Evolutionary conservation across 2,113 vertebrate species (phyloP), one percentile per base, ranked within the genome.

Genomic region (Cryptotis parvus): DNA sequence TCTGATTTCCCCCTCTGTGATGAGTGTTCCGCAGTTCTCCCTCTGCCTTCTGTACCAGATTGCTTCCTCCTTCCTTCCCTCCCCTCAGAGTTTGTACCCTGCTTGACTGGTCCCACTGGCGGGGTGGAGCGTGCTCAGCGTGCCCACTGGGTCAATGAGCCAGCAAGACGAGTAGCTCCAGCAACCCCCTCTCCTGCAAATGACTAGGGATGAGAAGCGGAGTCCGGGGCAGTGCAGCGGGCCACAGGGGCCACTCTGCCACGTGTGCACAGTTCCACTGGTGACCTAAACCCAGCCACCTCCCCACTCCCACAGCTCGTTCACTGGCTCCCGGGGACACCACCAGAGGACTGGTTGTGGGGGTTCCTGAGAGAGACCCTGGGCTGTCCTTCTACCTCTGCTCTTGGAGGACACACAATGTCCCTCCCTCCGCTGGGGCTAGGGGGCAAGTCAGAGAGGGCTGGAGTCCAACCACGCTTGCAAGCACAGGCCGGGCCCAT

Each of bases 241-340:
- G 45, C 24, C 65, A 77, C 3, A 81, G 43, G 63, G 0, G 73
- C 84, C 81, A 63, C 90, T 14, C 49, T 8, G 49, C 16, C 16
- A n/a, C n/a, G n/a, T n/a, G n/a, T n/a, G n/a, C n/a, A n/a, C n/a
- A n/a, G n/a, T n/a, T n/a, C n/a, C n/a, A n/a, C n/a, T n/a, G n/a
- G n/a, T n/a, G n/a, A n/a, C 94, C 73, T 78, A 87, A 95, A 91
- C 58, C 35, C 66, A 3, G 37, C 91, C 27, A 66, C 69, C 41
- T 20, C 80, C 31, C 33, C 52, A 74, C 70, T 73, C 88, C n/a
- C n/a, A n/a, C n/a, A n/a, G n/a, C n/a, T n/a, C n/a, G n/a, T n/a
- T n/a, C n/a, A n/a, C n/a, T 70, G 84, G 55, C 69, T 91, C 52
- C 72, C 14, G 18, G 55, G 55, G 52, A 14, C 45, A 72, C 31